Percentiles rank a stretch among this genome's conserved stretches.
Evolutionary conservation across 2,797 vertebrate species (phyloP).

Genomic region (Cuniculus paca): DNA sequence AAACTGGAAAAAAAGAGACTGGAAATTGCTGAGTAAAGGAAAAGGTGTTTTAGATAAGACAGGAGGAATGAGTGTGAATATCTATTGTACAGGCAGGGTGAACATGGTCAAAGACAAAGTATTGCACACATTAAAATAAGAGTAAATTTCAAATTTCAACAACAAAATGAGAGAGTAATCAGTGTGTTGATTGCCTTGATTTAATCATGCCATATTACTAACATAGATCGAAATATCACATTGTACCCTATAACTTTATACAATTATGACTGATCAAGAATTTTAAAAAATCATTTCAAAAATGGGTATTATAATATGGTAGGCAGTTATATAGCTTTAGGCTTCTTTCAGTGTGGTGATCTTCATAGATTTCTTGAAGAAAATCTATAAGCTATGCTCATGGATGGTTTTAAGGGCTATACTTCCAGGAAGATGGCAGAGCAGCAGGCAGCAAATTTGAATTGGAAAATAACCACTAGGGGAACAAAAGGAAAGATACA

Average conservation of each 20-base stretch:
- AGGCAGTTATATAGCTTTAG: background rate
- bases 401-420: background rate
- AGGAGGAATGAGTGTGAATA: background rate
- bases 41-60: background rate
- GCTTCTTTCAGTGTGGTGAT: background rate
- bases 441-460: background rate
- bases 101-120: background rate
- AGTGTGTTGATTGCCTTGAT: background rate
- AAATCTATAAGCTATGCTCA: background rate
- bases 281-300: background rate
- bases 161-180: background rate
- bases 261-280: background rate
- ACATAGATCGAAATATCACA: background rate
- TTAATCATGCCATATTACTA: background rate
- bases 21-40: background rate
- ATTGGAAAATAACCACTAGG: background rate
- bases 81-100: background rate
- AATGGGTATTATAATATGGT: background rate
- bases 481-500: background rate
- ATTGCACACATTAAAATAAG: background rate
- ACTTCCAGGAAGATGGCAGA: background rate
- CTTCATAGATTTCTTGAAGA: background rate
- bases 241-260: background rate
- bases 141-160: background rate
- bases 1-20: background rate